Evolutionary conservation across 2,113 vertebrate species (phyloP).

Genomic region (Oncorhynchus gorbuscha): DNA sequence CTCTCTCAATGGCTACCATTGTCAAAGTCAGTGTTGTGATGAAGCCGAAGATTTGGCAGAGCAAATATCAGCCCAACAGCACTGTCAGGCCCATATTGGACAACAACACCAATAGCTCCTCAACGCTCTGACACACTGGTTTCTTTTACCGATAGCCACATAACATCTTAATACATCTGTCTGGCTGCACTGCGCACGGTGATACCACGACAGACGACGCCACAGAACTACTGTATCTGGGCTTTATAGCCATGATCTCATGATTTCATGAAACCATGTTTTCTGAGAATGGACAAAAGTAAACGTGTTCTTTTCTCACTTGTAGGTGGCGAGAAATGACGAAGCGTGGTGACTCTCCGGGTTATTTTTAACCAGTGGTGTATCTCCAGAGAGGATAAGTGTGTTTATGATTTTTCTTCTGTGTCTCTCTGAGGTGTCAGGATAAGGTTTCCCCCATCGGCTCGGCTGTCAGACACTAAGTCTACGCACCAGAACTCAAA

Average conservation of each 20-base stretch:
- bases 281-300: no score
- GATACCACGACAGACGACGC: not conserved
- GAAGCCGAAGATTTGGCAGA: slow-evolving; percentile 8
- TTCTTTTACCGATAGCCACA: slow-evolving; percentile 40
- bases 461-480: not conserved
- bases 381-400: not conserved
- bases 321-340: not conserved
- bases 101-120: slow-evolving; percentile 39
- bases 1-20: slow-evolving; percentile 11
- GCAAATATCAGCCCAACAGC: slow-evolving; percentile 22
- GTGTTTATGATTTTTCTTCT: not conserved
- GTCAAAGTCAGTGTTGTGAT: slow-evolving; percentile 31
- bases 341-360: not conserved
- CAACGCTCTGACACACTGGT: slow-evolving; percentile 25
- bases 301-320: no score
- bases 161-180: slow-evolving; percentile 49
- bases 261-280: not conserved
- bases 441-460: not conserved
- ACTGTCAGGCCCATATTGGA: slow-evolving; percentile 33
- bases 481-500: not conserved
- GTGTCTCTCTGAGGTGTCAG: not conserved
- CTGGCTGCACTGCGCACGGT: not conserved
- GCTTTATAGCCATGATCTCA: not conserved
- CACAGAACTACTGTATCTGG: not conserved
- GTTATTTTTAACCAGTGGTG: not conserved